phyloP scores from a whole-genome alignment of 2,888 invertebrate species.

The Blastobasis adustella region DNA sequence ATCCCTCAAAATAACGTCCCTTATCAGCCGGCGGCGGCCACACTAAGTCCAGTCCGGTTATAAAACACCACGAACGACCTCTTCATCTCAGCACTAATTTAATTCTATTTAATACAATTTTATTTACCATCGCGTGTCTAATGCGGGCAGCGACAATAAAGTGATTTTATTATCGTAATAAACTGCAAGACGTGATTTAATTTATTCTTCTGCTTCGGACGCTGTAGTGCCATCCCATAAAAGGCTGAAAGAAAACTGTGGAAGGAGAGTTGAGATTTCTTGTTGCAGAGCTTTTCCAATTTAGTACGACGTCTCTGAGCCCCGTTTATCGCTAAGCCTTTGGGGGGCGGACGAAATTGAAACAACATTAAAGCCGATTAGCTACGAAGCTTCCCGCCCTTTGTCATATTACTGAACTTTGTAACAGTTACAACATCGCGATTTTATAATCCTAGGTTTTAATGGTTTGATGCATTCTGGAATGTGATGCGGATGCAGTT shows the following conservation, averaged over 20 bases:
- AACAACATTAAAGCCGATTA: constrained; percentile 27
- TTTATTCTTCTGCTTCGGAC: constrained; percentile 13
- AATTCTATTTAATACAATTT: constrained; percentile 6
- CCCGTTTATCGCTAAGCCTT: constrained; percentile 27
- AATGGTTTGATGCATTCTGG: too few relatives aligned
- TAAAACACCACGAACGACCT: constrained; percentile 5
- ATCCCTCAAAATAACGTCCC: not conserved
- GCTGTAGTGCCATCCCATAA: constrained; percentile 12
- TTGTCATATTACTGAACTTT: too few relatives aligned
- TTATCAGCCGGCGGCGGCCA: constrained; percentile 3
- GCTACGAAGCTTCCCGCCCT: constrained; percentile 7
- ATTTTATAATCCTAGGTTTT: too few relatives aligned
- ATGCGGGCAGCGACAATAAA: constrained; percentile 10
- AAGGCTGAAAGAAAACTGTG: constrained; percentile 14
- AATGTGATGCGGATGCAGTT: too few relatives aligned
- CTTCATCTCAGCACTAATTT: constrained; percentile 5
- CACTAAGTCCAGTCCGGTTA: constrained; percentile 2
- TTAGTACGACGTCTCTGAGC: constrained; percentile 26
- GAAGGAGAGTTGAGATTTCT: constrained; percentile 8
- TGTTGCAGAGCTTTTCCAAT: constrained; percentile 24
- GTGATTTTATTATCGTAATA: constrained; percentile 16
- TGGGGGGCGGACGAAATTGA: constrained; percentile 35
- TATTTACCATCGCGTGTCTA: constrained; percentile 8
- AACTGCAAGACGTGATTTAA: constrained; percentile 14
- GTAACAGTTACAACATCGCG: too few relatives aligned